These are phyloP conservation scores for Champsocephalus gunnari DNA, from an alignment of 2,797 vertebrate genomes.

Conservation along the genomic window DNA sequence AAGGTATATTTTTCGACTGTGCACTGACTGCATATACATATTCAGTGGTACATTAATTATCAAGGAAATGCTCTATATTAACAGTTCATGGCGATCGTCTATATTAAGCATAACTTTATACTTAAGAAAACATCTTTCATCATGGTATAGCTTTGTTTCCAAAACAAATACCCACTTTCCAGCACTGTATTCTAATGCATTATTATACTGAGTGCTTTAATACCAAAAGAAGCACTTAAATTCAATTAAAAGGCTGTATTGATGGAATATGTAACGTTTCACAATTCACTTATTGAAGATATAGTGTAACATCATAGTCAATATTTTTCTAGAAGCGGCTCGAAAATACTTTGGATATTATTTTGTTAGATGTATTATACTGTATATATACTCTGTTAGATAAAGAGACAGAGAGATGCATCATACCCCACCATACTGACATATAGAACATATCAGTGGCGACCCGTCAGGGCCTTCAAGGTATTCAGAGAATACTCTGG, in stretches of 20 bases:
- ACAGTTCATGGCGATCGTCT: slow-evolving; percentile 11
- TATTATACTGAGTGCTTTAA: neutral
- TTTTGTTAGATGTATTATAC: neutral
- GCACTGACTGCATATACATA: neutral
- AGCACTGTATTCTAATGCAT: neutral
- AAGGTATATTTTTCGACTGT: neutral
- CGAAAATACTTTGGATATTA: neutral
- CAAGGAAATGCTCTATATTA: slow-evolving; percentile 9
- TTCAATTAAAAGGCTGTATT: neutral
- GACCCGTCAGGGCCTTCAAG: too few relatives aligned
- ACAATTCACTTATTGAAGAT: too few relatives aligned
- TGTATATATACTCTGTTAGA: neutral
- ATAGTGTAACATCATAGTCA: neutral
- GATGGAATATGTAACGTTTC: too few relatives aligned
- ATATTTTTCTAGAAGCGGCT: neutral
- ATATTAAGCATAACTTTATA: neutral
- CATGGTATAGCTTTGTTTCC: neutral
- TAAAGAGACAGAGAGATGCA: neutral
- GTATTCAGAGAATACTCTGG: too few relatives aligned
- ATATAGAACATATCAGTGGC: too few relatives aligned
- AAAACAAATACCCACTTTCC: neutral
- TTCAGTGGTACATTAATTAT: neutral
- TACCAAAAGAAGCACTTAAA: neutral
- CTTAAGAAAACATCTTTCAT: slow-evolving; percentile 4
- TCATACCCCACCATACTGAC: too few relatives aligned